phyloP scores from a whole-genome alignment of 2,113 vertebrate species.

The Mastomys coucha region DNA sequence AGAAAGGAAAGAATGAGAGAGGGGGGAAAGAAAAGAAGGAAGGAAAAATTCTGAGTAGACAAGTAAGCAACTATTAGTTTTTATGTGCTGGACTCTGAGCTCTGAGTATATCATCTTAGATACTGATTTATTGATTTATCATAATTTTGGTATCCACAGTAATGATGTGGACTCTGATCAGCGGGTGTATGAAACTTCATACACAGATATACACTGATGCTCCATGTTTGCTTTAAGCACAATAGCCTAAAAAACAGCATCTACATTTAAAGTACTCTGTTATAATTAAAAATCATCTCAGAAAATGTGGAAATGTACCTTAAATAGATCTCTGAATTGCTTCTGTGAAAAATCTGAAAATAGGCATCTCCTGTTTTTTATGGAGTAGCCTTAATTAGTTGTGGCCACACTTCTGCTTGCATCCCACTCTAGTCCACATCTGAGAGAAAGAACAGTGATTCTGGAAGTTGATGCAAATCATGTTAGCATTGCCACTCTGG shows the following conservation, averaged over 20 bases:
- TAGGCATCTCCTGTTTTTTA: not conserved
- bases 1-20: not conserved
- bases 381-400: not conserved
- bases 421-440: no score
- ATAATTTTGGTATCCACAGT: not conserved
- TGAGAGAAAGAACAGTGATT: not conserved
- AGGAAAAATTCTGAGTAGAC: not conserved
- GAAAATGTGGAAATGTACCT: not conserved
- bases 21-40: not conserved
- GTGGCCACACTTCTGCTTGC: not conserved
- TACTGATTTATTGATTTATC: not conserved
- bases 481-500: not conserved
- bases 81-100: not conserved
- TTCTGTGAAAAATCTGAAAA: not conserved
- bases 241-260: not conserved
- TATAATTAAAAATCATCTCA: no score
- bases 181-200: not conserved
- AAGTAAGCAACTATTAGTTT: not conserved
- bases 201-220: not conserved
- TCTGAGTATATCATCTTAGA: no score
- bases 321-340: not conserved
- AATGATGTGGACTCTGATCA: not conserved
- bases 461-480: not conserved
- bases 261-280: not conserved
- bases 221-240: not conserved